phyloP scores from a whole-genome alignment of 1,140 invertebrate genomes.

The Calliphora vicina region DNA sequence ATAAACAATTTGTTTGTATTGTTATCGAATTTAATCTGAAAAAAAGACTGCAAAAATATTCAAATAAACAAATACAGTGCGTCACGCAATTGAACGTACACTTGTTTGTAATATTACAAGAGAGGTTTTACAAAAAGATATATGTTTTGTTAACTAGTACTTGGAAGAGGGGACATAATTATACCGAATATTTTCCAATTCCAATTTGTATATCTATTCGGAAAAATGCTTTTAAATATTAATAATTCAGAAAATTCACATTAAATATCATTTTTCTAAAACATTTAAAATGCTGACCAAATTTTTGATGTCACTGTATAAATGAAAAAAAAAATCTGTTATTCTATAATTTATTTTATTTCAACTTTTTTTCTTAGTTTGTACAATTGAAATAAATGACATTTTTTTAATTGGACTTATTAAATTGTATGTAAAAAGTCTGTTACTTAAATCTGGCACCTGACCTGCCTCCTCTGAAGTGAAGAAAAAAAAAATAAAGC shows the following conservation, averaged over 20 bases:
- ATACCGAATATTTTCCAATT: too few relatives aligned
- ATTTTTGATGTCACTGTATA: neutral
- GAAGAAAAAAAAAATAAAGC: neutral
- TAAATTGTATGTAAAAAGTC: neutral
- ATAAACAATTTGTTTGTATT: neutral
- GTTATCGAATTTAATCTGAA: constrained; percentile 29
- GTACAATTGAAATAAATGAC: constrained; percentile 25
- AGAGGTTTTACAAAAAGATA: too few relatives aligned
- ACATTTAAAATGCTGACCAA: too few relatives aligned
- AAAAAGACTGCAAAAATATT: neutral
- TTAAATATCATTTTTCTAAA: too few relatives aligned
- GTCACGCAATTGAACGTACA: neutral
- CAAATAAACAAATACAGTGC: neutral
- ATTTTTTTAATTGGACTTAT: constrained; percentile 19
- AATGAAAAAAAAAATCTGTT: neutral
- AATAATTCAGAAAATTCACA: too few relatives aligned
- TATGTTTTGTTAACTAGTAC: too few relatives aligned
- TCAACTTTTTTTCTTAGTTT: neutral
- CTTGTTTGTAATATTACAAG: neutral
- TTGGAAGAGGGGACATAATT: too few relatives aligned
- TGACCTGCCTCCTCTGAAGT: constrained; percentile 42
- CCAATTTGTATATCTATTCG: too few relatives aligned
- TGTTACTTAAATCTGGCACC: neutral
- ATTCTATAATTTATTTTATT: neutral
- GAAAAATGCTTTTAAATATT: too few relatives aligned